Evolutionary conservation across 2,797 vertebrate genomes (phyloP).

Genomic region (Tamandua tetradactyla): DNA sequence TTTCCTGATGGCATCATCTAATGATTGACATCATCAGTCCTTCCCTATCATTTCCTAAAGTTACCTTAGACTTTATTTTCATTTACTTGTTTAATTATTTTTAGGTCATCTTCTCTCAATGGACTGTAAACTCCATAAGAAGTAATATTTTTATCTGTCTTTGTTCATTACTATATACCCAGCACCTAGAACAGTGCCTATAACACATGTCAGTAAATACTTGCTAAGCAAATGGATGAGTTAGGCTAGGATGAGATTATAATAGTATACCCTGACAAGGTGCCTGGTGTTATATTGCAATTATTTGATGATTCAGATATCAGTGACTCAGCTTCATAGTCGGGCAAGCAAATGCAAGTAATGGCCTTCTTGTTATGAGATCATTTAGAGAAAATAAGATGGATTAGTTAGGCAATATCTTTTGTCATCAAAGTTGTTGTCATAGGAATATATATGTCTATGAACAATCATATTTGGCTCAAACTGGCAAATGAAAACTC

Average conservation of each 20-base stretch:
- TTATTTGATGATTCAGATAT: background rate
- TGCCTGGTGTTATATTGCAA: background rate
- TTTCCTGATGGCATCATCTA: background rate
- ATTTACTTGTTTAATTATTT: background rate
- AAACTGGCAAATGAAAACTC: background rate
- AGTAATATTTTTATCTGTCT: background rate
- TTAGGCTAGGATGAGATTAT: background rate
- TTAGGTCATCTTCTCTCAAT: background rate
- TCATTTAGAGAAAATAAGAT: background rate
- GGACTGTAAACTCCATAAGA: background rate
- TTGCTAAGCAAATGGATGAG: background rate
- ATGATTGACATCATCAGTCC: too few species aligned
- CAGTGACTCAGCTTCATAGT: background rate
- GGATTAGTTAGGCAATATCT: background rate
- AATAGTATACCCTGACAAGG: background rate
- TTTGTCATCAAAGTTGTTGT: background rate
- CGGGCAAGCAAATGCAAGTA: background rate
- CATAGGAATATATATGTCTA: background rate
- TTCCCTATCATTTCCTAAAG: background rate
- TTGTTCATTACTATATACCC: background rate
- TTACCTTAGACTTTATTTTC: background rate
- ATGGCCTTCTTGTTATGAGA: background rate
- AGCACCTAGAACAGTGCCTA: background rate
- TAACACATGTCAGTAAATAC: background rate
- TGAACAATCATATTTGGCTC: background rate